phyloP scores from a whole-genome alignment of 1,140 invertebrate species.

The Saccostrea glomerata region DNA sequence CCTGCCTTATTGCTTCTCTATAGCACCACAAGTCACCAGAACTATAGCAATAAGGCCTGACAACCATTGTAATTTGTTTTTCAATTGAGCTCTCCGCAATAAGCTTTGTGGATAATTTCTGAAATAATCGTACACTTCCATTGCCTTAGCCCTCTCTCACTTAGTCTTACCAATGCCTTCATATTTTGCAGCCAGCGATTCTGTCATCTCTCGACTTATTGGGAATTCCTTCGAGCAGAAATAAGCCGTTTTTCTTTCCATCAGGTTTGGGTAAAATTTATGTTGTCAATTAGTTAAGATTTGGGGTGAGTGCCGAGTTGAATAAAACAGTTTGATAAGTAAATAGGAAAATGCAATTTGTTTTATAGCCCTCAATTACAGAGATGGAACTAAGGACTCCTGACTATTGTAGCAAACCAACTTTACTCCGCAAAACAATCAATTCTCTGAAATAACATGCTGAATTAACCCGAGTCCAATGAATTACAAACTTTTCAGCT shows the following conservation, averaged over 20 bases:
- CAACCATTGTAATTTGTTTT: constrained; percentile 10
- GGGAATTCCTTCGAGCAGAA: constrained; percentile 8
- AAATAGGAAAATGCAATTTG: constrained; percentile 14
- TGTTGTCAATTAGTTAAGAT: constrained; percentile 29
- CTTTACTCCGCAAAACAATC: background rate
- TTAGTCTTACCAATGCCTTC: background rate
- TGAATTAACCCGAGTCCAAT: background rate
- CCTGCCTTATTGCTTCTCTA: background rate
- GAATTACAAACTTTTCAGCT: background rate
- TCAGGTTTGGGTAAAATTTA: constrained; percentile 25
- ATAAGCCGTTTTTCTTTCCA: constrained; percentile 18
- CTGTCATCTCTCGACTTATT: background rate
- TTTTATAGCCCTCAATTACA: background rate
- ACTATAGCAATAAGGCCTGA: background rate
- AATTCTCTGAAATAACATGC: constrained; percentile 21
- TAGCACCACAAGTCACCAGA: background rate
- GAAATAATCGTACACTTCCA: background rate
- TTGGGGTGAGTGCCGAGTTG: constrained; percentile 7
- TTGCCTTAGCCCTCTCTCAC: background rate
- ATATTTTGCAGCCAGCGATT: background rate
- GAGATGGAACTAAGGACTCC: background rate
- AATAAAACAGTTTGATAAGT: background rate
- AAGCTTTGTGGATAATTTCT: background rate
- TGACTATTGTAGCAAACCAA: background rate
- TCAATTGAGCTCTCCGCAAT: background rate